A percentile compares a stretch with the other conserved stretches of the same genome.
These are phyloP conservation scores for Brachyalestes nurse DNA, from an alignment of 2,797 vertebrate genomes.

Conservation along the genomic window DNA sequence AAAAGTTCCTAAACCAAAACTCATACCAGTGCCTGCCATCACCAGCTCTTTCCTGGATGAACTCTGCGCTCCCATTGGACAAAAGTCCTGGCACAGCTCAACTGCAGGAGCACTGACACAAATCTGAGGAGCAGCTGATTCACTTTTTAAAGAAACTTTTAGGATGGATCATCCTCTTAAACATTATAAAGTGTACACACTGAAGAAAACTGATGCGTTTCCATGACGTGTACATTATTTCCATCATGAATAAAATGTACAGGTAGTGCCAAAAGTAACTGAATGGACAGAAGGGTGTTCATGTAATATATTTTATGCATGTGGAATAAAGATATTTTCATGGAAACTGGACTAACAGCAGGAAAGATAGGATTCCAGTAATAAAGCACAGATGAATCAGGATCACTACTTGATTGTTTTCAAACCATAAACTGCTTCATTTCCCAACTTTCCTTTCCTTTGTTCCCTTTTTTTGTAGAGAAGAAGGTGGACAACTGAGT, in stretches of 20 bases:
- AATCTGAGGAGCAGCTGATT: background rate
- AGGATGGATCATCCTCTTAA: background rate
- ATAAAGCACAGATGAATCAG: background rate
- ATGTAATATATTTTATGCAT: background rate
- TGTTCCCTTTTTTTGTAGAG: background rate
- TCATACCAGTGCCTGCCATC: slow-evolving; percentile 26
- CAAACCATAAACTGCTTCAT: background rate
- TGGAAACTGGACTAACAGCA: background rate
- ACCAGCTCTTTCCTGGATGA: slow-evolving; percentile 26
- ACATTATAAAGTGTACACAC: background rate
- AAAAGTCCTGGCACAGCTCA: background rate
- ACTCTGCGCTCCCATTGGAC: slow-evolving; percentile 19
- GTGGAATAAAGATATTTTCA: background rate
- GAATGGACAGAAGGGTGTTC: background rate
- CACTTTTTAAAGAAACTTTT: background rate
- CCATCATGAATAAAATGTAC: background rate
- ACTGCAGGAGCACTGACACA: background rate
- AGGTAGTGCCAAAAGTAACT: background rate
- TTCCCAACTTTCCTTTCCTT: background rate
- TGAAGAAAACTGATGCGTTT: background rate
- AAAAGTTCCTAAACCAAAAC: slow-evolving; percentile 32
- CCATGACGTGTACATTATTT: background rate
- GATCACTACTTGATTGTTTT: background rate
- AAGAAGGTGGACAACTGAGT: background rate
- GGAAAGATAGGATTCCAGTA: background rate